Evolutionary conservation across 1,140 invertebrate species (phyloP).

Genomic region (Anoplolepis gracilipes): DNA sequence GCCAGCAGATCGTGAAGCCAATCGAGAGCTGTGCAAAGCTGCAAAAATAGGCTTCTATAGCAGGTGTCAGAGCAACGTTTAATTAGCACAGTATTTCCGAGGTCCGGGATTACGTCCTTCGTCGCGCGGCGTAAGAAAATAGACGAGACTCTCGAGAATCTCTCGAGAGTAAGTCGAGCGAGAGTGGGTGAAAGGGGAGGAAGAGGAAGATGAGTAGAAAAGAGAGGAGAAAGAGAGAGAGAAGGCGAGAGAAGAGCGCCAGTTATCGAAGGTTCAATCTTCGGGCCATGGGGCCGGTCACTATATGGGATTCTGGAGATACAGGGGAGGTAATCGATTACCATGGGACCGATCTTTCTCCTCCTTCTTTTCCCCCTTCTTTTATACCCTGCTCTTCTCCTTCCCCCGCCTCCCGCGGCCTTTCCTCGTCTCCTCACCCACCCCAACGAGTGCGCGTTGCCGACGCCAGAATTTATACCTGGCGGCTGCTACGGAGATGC

Average conservation of each 20-base stretch:
- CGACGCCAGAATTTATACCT: slow-evolving; percentile 85
- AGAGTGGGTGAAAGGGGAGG: neutral
- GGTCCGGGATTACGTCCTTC: slow-evolving; percentile 62
- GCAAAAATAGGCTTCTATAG: neutral
- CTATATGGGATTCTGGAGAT: slow-evolving; percentile 83
- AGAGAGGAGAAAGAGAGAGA: neutral
- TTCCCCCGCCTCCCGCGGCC: neutral
- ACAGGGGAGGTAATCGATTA: slow-evolving; percentile 83
- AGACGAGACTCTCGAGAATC: slow-evolving; percentile 48
- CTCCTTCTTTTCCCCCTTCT: slow-evolving; percentile 63
- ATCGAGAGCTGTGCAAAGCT: no score
- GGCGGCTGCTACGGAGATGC: slow-evolving; percentile 81
- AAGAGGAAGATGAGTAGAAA: neutral
- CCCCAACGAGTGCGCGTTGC: slow-evolving; percentile 61
- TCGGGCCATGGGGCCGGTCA: slow-evolving; percentile 80
- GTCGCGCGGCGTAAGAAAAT: slow-evolving; percentile 64
- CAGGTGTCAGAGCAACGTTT: slow-evolving; percentile 63
- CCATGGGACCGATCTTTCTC: slow-evolving; percentile 81
- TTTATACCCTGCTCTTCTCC: slow-evolving; percentile 57
- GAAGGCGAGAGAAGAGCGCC: slow-evolving; percentile 70
- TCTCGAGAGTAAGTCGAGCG: slow-evolving; percentile 3
- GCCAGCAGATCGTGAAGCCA: neutral
- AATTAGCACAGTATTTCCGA: slow-evolving; percentile 68
- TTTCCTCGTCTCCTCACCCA: slow-evolving; percentile 14
- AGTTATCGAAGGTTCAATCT: slow-evolving; percentile 83